Evolutionary conservation across 2,797 vertebrate genomes (phyloP), one percentile per base, ranked within the genome.

Genomic region (Moxostoma hubbsi): DNA sequence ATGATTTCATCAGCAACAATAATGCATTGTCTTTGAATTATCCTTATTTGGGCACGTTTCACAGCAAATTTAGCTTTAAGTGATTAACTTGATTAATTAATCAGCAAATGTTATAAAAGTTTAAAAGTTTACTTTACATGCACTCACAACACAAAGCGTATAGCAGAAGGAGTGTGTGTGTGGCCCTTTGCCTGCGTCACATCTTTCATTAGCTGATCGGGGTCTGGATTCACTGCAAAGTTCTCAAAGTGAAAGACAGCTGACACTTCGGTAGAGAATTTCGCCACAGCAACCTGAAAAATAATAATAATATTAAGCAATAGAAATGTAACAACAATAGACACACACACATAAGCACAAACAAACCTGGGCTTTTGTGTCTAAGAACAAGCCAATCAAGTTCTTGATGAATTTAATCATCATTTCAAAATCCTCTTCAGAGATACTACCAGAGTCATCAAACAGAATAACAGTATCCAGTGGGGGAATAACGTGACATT

Each of bases 391-490:
- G 0, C 16, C 12, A 7, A 87, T 83, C 36, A 89, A 73, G 7
- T 63, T 65, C 73, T 86, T 81, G 47, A 89, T 82, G 58, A 90
- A 90, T 0, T 9, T 0, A 12, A 86, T 83, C 88, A 89, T 88
- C 13, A 5, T 86, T 0, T 0, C 0, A 15, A 89, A 89, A 18
- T 88, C 81, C 0, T 0, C 0, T 0, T 1, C 0, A 1, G 0
- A 0, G 15, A 90, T 89, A 59, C 89, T 90, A 3, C 49, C 15
- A 0, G 89, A 90, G 67, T 87, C 86, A 53, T 90, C 89, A 45
- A 85, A 90, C n/a, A 90, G 84, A 53, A 90, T 87, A 13, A 85
- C 86, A 16, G 85, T 85, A 49, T 90, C 89, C 65, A 89, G 69
- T 7, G 82, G 86, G 3, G 85, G 86, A 7, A 76, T 81, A 15